Conservation (phyloP, 2,888 invertebrate genomes). For the Drosophila diplacantha region DNA sequence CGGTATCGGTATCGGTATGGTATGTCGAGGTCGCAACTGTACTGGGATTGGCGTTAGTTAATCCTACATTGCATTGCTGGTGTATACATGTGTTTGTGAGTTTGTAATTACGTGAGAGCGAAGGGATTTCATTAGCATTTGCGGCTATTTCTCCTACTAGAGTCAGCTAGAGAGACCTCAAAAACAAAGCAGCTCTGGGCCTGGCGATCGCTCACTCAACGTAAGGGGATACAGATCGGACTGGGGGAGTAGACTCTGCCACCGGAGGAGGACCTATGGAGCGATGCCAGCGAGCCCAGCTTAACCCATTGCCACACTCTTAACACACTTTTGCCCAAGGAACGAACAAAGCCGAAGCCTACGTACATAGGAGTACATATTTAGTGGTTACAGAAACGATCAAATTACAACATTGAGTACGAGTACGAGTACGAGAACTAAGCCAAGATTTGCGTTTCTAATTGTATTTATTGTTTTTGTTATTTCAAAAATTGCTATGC, state of each 20-base stretch:
- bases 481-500: constrained; percentile 51
- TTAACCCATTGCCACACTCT: constrained; percentile 12
- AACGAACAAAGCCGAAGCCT: constrained; percentile 40
- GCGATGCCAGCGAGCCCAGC: constrained; percentile 5
- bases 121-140: background rate
- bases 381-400: constrained; percentile 46
- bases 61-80: constrained; percentile 18
- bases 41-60: constrained; percentile 14
- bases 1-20: background rate
- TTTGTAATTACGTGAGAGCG: constrained; percentile 15
- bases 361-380: constrained; percentile 46
- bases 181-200: constrained; percentile 1
- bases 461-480: constrained; percentile 3
- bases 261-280: constrained; percentile 1
- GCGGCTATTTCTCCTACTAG: constrained; percentile 2
- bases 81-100: constrained; percentile 3
- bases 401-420: constrained; percentile 70
- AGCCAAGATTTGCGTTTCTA: constrained; percentile 56
- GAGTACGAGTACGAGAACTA: constrained; percentile 53
- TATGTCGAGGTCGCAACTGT: constrained; percentile 22
- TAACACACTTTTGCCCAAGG: constrained; percentile 26
- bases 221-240: background rate
- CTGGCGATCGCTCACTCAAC: constrained; percentile 1
- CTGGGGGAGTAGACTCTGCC: background rate
- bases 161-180: constrained; percentile 5